Percentiles rank a stretch among this genome's conserved stretches.
phyloP scores from a whole-genome alignment of 2,797 vertebrate species.

The Aselliscus stoliczkanus region DNA sequence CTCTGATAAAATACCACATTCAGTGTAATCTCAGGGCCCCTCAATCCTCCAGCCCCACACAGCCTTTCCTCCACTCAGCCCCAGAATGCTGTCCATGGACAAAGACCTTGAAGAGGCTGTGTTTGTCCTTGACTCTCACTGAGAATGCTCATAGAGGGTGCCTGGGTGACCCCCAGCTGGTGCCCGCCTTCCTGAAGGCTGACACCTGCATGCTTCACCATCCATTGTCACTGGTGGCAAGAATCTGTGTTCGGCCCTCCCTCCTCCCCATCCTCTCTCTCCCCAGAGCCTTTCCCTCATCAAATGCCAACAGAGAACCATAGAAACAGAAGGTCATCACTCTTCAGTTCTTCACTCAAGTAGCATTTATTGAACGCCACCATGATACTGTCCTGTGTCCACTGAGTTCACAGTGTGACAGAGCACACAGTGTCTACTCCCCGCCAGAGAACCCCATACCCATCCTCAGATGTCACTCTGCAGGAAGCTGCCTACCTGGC shows the following conservation, averaged over 20 bases:
- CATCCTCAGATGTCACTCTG: background rate
- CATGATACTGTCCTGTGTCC: background rate
- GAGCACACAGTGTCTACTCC: background rate
- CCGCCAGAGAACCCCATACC: background rate
- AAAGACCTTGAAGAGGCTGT: background rate
- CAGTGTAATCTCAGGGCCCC: slow-evolving; percentile 5
- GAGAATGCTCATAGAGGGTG: background rate
- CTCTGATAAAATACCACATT: slow-evolving; percentile 78
- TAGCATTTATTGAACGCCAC: background rate
- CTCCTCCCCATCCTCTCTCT: background rate
- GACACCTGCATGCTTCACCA: background rate
- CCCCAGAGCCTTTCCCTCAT: background rate
- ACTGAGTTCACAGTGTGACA: background rate
- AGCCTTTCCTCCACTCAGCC: background rate
- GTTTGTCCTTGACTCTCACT: background rate
- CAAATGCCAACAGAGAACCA: background rate
- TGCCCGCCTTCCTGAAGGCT: background rate
- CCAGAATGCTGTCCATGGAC: background rate
- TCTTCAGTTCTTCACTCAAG: background rate
- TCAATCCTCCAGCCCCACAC: background rate
- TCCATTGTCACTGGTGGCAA: background rate
- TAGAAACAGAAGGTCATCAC: background rate
- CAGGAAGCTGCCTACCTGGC: background rate
- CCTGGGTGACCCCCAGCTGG: no score
- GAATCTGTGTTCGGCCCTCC: background rate